Base-by-base conservation (phyloP, 2,113 vertebrate genomes). In the Pomatorhinus ruficollis region DNA sequence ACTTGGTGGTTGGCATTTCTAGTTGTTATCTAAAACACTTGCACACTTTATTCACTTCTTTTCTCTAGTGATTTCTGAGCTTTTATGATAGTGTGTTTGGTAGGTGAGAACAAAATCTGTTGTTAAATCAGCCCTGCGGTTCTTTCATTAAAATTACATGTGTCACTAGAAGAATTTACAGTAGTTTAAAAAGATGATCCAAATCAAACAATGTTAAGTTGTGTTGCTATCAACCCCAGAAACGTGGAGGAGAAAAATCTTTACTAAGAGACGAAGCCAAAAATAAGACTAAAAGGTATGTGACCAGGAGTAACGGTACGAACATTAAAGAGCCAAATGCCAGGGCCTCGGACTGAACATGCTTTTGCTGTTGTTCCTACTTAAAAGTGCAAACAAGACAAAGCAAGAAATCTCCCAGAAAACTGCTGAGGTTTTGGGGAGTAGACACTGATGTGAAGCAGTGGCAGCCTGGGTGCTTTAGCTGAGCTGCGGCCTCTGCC, bases 61-160 rank as follows among this genome's bases (percentile, higher is more conserved):
- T 69, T 50, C 87, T 86, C 79, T 30, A 52, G 52, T 39, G 85
- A 45, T 89, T 92, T 37, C 76, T 71, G 33, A 92, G 76, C 44
- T 83, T 83, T 78, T 78, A 6, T 66, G 72, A 64, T 20, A 47
- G 17, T 28, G 9, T 17, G 5, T 88, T 80, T 69, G 28, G 70
- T 39, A 83, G 87, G 59, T 70, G 71, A 93, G 70, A 86, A 47
- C 15, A 93, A 88, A 81, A 89, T 30, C 14, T 77, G 25, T 42
- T 17, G 1, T 81, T 83, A 53, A 69, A 49, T 61, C 25, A n/a
- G 50, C 39, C 35, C 33, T 16, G 33, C 27, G n/a, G 31, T 71
- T 64, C 80, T 80, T 76, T 39, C 87, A 37, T 71, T 72, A 70
- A 76, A 93, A 70, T 69, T 11, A 56, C 33, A 27, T 1, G 15